Evolutionary conservation across 2,797 vertebrate species (phyloP).

Genomic region (Phoeniculus purpureus): DNA sequence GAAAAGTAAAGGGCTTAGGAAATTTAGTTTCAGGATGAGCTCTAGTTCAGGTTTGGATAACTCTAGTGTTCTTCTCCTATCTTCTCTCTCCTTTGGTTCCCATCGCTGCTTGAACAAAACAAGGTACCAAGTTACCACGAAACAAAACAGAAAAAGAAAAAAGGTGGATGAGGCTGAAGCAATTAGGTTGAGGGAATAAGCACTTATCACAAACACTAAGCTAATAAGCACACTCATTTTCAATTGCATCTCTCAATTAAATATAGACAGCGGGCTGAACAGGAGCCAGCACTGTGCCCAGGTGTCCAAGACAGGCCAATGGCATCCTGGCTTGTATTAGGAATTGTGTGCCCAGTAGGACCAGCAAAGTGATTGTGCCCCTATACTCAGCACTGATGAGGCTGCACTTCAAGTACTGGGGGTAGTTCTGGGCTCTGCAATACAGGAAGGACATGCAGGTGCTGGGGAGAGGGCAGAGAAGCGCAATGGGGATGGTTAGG

Average conservation of each 20-base stretch:
- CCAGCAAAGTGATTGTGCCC: no score
- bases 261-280: background rate
- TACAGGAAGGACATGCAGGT: no score
- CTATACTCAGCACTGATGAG: no score
- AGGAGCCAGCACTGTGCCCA: no score
- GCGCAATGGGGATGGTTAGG: no score
- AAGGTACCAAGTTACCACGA: background rate
- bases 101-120: background rate
- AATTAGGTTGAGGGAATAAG: background rate
- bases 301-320: no score
- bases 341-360: no score
- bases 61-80: accelerated
- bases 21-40: background rate
- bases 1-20: background rate
- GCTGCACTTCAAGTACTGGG: no score
- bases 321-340: no score
- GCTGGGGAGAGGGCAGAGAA: no score
- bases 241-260: background rate
- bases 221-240: background rate
- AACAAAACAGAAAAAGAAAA: background rate
- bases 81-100: background rate
- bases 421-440: no score
- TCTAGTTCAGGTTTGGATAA: background rate
- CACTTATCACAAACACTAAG: background rate
- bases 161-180: background rate